A percentile compares a stretch with the other conserved stretches of the same genome.
Conservation (phyloP, 1,140 invertebrate genomes). For the Meloidogyne chitwoodi region DNA sequence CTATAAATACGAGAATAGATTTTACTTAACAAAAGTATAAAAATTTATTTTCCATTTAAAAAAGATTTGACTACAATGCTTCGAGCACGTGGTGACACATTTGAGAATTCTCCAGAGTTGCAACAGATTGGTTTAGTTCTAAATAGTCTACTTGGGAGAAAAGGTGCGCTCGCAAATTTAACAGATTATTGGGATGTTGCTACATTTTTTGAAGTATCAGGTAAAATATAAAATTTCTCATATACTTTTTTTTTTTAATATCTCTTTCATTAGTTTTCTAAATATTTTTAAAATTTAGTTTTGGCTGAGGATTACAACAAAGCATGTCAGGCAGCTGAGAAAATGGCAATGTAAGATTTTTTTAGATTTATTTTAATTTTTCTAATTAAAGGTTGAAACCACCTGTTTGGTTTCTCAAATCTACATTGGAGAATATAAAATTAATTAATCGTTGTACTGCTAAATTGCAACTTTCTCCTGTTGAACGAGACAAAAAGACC, state of each 20-base stretch:
- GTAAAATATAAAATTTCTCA: conserved; percentile 55
- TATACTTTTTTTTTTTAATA: background rate
- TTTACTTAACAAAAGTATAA: background rate
- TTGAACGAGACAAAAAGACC: conserved; percentile 60
- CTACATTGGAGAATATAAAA: conserved; percentile 93
- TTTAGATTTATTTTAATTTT: background rate
- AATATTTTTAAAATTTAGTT: conserved; percentile 64
- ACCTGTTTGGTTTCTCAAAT: conserved; percentile 96
- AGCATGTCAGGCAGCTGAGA: conserved; percentile 92
- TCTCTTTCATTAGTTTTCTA: conserved; percentile 16
- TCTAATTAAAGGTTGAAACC: conserved; percentile 72
- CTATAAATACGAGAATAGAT: too few species aligned
- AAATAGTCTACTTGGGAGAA: conserved; percentile 95
- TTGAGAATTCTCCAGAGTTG: conserved; percentile 81
- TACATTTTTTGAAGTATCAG: conserved; percentile 93
- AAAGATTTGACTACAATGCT: conserved; percentile 83
- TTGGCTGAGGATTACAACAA: conserved; percentile 93
- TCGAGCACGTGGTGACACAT: conserved; percentile 93
- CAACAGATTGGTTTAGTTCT: conserved; percentile 86
- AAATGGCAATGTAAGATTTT: conserved; percentile 79
- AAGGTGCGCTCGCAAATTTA: conserved; percentile 83
- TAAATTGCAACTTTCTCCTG: conserved; percentile 50
- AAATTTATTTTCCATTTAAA: background rate
- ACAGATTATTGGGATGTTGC: conserved; percentile 99
- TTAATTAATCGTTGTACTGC: conserved; percentile 73